phyloP scores from a whole-genome alignment of 2,113 vertebrate species.

The Isichthys henryi region DNA sequence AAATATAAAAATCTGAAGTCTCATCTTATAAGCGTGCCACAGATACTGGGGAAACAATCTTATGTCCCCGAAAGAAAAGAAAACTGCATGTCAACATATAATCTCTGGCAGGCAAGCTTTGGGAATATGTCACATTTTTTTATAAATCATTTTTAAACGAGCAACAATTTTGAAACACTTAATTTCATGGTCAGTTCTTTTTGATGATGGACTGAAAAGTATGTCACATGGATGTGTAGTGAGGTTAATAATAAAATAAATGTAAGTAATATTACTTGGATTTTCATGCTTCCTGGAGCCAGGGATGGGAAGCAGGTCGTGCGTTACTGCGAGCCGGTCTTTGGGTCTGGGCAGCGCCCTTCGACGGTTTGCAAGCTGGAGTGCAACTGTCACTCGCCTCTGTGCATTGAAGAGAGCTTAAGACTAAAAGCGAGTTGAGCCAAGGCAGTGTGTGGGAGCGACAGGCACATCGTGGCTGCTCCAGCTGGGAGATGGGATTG shows the following conservation, averaged over 20 bases:
- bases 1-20: not conserved
- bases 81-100: not conserved
- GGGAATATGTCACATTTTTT: not conserved
- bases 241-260: not conserved
- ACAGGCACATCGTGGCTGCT: not conserved
- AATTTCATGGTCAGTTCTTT: not conserved
- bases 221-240: not conserved
- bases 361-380: not conserved
- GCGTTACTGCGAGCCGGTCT: not conserved
- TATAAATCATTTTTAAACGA: not conserved
- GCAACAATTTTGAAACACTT: not conserved
- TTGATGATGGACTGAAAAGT: not conserved
- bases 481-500: not conserved
- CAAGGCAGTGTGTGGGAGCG: not conserved
- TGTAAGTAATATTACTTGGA: not conserved
- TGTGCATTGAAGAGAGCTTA: not conserved
- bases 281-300: not conserved
- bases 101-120: not conserved
- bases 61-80: not conserved
- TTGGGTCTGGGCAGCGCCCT: not conserved
- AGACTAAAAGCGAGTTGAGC: not conserved
- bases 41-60: not conserved
- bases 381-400: not conserved
- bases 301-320: not conserved
- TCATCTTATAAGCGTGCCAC: not conserved